Evolutionary conservation across 2,888 invertebrate species (phyloP).

Genomic region (Endomychus coccineus): DNA sequence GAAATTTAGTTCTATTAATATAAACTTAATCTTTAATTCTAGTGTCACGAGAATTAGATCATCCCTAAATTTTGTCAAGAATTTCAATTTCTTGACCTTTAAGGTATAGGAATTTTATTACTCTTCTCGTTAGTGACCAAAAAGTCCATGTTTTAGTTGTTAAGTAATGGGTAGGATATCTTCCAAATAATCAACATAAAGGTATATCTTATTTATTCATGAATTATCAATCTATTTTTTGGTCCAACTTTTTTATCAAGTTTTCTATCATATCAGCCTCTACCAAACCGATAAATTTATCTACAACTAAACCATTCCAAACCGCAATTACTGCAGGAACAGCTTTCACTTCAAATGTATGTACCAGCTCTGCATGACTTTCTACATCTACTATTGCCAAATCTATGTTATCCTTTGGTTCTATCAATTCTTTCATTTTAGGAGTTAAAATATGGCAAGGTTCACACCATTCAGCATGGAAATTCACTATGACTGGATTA

Average conservation of each 20-base stretch:
- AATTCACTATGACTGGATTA: constrained; percentile 82
- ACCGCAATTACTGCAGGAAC: constrained; percentile 78
- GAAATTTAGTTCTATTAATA: too few relatives aligned
- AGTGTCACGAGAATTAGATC: too few relatives aligned
- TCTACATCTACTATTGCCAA: constrained; percentile 79
- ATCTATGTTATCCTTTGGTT: constrained; percentile 63
- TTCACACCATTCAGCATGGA: constrained; percentile 88
- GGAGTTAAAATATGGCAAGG: constrained; percentile 83
- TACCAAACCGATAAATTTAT: constrained; percentile 82
- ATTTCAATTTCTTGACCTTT: too few relatives aligned
- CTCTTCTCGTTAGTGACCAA: too few relatives aligned
- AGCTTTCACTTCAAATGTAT: constrained; percentile 75
- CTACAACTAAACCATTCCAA: constrained; percentile 72
- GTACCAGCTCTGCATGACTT: constrained; percentile 71
- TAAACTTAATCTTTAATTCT: too few relatives aligned
- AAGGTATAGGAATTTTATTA: too few relatives aligned
- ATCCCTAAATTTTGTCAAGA: too few relatives aligned
- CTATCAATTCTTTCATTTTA: constrained; percentile 68
- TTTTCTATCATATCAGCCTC: constrained; percentile 74
- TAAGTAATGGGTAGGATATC: too few relatives aligned
- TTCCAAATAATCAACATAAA: too few relatives aligned
- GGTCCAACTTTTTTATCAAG: constrained; percentile 58
- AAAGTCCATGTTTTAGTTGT: too few relatives aligned
- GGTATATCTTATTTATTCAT: too few relatives aligned
- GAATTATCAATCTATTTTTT: too few relatives aligned